These are phyloP conservation scores for Hydrophis major DNA, from an alignment of 2,797 vertebrate species.

Conservation along the genomic window DNA sequence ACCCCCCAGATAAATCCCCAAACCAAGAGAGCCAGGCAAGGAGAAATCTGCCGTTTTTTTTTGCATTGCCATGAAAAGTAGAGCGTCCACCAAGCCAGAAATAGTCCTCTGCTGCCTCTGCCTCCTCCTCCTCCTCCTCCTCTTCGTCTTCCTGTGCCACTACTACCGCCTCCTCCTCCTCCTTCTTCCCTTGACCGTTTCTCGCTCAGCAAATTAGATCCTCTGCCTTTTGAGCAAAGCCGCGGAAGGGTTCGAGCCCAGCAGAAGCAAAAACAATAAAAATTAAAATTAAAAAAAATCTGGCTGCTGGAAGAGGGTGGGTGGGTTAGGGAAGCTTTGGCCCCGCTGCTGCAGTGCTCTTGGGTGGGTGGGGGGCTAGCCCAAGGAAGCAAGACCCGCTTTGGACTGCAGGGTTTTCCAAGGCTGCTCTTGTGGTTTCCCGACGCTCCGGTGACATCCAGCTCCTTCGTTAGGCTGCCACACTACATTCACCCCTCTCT, in stretches of 20 bases:
- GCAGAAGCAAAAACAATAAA: not conserved
- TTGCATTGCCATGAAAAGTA: constrained; percentile 89
- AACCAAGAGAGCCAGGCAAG: constrained; percentile 85
- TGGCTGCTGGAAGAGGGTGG: not conserved
- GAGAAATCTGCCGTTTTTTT: constrained; percentile 89
- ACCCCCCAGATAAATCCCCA: constrained; percentile 89
- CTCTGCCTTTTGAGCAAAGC: constrained; percentile 74
- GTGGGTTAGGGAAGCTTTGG: not conserved
- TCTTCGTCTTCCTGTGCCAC: not conserved
- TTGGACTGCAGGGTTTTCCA: not conserved
- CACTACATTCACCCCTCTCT: constrained; percentile 61
- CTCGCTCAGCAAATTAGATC: constrained; percentile 76
- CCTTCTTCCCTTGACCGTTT: constrained; percentile 46
- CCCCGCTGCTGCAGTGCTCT: constrained; percentile 52
- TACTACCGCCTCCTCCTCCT: constrained; percentile 42
- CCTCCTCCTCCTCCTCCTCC: constrained; percentile 29
- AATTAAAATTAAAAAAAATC: not conserved
- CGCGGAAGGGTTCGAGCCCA: constrained; percentile 26
- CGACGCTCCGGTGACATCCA: constrained; percentile 75
- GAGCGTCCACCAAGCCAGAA: constrained; percentile 86
- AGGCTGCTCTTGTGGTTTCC: constrained; percentile 59
- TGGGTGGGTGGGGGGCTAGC: constrained; percentile 34
- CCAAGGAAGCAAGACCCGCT: constrained; percentile 28
- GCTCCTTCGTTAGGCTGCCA: constrained; percentile 67
- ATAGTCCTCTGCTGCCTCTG: constrained; percentile 60